A percentile compares a stretch with the other conserved stretches of the same genome.
These are phyloP conservation scores for Grammomys dolichurus DNA, from an alignment of 2,113 vertebrate genomes.

Conservation along the genomic window DNA sequence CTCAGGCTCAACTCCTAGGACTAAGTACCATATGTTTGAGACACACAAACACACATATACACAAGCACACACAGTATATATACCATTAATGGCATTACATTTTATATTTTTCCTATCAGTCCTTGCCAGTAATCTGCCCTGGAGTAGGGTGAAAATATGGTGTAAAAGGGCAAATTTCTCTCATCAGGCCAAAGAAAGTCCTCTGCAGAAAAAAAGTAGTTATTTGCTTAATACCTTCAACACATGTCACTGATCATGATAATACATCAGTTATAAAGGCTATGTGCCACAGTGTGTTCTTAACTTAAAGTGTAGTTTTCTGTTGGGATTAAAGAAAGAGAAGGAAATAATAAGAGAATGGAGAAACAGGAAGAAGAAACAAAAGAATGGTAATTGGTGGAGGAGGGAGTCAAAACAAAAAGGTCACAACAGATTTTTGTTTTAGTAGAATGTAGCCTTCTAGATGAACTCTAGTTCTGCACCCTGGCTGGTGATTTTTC, in stretches of 20 bases:
- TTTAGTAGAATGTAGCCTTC: constrained; percentile 13
- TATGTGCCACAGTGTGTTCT: background rate
- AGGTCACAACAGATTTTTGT: background rate
- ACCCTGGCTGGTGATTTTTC: constrained; percentile 47
- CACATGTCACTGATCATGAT: background rate
- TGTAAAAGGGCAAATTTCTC: background rate
- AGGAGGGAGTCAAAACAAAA: background rate
- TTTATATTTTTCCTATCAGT: background rate
- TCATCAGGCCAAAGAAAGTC: background rate
- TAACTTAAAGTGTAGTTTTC: constrained; percentile 13
- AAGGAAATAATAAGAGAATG: background rate
- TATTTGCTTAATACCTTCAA: background rate
- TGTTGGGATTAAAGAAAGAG: background rate
- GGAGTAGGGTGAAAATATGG: background rate
- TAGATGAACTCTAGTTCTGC: constrained; percentile 6
- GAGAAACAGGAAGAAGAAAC: background rate
- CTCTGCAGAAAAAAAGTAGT: background rate
- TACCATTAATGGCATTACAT: background rate
- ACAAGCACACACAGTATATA: no score
- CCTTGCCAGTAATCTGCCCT: background rate
- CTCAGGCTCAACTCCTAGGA: background rate
- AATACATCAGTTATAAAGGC: background rate
- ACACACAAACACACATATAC: background rate
- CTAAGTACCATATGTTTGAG: background rate
- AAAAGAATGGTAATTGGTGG: background rate